These are phyloP conservation scores for Cepaea nemoralis DNA, from an alignment of 1,140 invertebrate species.

Conservation along the genomic window DNA sequence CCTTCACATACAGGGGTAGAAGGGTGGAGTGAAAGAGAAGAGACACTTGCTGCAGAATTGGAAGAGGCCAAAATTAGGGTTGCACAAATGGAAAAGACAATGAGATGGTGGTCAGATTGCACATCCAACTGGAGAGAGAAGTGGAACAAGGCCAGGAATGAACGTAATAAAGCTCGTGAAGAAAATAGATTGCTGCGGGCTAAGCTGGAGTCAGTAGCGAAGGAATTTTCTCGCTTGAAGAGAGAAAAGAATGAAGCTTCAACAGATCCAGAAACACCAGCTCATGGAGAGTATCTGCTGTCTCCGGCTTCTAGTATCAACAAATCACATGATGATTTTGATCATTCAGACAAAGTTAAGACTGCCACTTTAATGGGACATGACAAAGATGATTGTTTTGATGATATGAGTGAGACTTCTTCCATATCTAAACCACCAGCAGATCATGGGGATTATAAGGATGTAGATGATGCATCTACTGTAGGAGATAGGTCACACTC, in stretches of 20 bases:
- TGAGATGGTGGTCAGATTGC: constrained; percentile 96
- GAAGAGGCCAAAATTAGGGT: constrained; percentile 91
- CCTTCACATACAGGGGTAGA: constrained; percentile 25
- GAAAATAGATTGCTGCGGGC: constrained; percentile 85
- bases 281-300: constrained; percentile 41
- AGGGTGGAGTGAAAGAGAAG: constrained; percentile 63
- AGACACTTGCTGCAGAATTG: constrained; percentile 77
- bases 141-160: constrained; percentile 87
- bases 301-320: not conserved
- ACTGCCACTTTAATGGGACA: not conserved
- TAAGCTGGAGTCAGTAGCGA: constrained; percentile 83
- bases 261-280: constrained; percentile 77
- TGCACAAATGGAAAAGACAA: constrained; percentile 98
- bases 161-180: constrained; percentile 80
- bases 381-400: constrained; percentile 40
- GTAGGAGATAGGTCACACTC: constrained; percentile 13
- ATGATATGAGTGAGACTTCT: constrained; percentile 43
- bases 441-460: constrained; percentile 59
- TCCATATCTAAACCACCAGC: not conserved
- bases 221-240: constrained; percentile 83
- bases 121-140: constrained; percentile 94
- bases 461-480: constrained; percentile 54
- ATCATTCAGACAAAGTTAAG: constrained; percentile 38
- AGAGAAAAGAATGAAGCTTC: constrained; percentile 86
- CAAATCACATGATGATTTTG: constrained; percentile 22